Conservation (phyloP, 2,888 invertebrate genomes). For the Hartigia nigra region DNA sequence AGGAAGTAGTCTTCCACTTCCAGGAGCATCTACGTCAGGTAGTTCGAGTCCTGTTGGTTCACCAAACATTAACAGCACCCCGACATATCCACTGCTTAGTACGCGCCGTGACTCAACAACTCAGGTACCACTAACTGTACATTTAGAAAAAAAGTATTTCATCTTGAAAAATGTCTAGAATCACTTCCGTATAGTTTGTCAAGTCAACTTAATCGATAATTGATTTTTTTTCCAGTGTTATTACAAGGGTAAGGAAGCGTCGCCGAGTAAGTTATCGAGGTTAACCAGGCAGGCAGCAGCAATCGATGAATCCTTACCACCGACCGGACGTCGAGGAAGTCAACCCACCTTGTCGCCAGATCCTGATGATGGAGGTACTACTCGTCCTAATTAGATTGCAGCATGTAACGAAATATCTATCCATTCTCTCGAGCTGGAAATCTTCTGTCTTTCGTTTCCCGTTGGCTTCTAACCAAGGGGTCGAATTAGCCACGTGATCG, state of each 20-base stretch:
- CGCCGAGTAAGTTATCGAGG: slow-evolving; percentile 71
- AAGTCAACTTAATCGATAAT: background rate
- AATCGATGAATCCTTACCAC: slow-evolving; percentile 85
- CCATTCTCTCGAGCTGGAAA: background rate
- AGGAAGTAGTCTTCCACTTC: slow-evolving; percentile 57
- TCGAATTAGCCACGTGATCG: background rate
- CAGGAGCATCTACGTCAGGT: slow-evolving; percentile 69
- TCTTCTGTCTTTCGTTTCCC: background rate
- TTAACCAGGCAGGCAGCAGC: slow-evolving; percentile 89
- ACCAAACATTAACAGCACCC: slow-evolving; percentile 65
- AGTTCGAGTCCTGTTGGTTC: slow-evolving; percentile 61
- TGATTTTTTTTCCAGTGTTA: slow-evolving; percentile 51
- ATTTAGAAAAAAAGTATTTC: background rate
- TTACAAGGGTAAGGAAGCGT: slow-evolving; percentile 60
- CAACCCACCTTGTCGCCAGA: slow-evolving; percentile 88
- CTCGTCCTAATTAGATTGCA: background rate
- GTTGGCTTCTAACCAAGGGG: background rate
- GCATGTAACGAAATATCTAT: background rate
- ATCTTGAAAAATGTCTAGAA: background rate
- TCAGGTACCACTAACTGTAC: slow-evolving; percentile 72
- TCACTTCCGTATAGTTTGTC: background rate
- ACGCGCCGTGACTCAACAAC: slow-evolving; percentile 85
- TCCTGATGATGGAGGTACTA: slow-evolving; percentile 69
- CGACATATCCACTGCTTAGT: slow-evolving; percentile 68
- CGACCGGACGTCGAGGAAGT: slow-evolving; percentile 80